Percentiles rank a stretch among this genome's conserved stretches.
Conservation (phyloP, 2,888 invertebrate genomes). For the Stratiomys singularior region DNA sequence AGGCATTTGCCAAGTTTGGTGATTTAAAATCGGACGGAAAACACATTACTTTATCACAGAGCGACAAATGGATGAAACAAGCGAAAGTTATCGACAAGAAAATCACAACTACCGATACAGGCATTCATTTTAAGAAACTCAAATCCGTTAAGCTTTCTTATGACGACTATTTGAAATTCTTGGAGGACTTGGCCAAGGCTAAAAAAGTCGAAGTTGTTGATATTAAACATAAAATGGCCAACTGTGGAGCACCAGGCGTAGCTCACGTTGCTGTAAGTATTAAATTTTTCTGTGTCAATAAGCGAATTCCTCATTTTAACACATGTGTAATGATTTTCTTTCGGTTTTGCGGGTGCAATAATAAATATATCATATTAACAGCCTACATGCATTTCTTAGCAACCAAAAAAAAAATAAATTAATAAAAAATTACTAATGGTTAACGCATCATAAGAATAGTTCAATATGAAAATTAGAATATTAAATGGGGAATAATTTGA, state of each 20-base stretch:
- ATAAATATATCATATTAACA: too few species aligned
- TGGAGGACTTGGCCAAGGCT: constrained; percentile 85
- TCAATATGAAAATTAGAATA: too few species aligned
- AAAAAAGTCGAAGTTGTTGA: constrained; percentile 83
- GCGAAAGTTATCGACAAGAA: constrained; percentile 86
- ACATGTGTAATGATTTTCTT: too few species aligned
- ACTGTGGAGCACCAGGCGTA: constrained; percentile 82
- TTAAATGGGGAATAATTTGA: too few species aligned
- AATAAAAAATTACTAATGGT: constrained; percentile 51
- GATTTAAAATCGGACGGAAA: constrained; percentile 88
- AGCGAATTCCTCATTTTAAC: too few species aligned
- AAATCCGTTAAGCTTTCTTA: constrained; percentile 81
- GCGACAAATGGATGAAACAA: constrained; percentile 95
- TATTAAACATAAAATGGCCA: constrained; percentile 81
- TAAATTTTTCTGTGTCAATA: background rate
- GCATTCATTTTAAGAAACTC: constrained; percentile 88
- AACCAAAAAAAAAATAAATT: too few species aligned
- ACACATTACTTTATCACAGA: constrained; percentile 85
- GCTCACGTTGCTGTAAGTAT: constrained; percentile 63
- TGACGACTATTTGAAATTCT: constrained; percentile 84
- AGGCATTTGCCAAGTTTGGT: constrained; percentile 86
- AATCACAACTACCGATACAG: constrained; percentile 90
- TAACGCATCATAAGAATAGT: background rate
- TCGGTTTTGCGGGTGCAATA: too few species aligned
- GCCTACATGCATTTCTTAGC: too few species aligned